These are phyloP conservation scores for Ophraella communa DNA, from an alignment of 2,888 invertebrate genomes.

Conservation along the genomic window DNA sequence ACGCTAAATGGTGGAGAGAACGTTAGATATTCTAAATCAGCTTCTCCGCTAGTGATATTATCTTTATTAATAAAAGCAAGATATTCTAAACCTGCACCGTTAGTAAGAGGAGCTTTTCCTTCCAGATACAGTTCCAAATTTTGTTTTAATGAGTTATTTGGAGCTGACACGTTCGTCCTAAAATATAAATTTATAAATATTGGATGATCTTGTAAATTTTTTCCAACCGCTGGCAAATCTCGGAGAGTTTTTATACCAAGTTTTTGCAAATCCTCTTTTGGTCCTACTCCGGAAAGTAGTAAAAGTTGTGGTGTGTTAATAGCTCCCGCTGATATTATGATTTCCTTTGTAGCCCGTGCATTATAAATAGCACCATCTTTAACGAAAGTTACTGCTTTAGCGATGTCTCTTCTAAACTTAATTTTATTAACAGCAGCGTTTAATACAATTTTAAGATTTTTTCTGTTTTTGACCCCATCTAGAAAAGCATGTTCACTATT, in stretches of 20 bases:
- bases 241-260: conserved; percentile 68
- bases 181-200: conserved; percentile 11
- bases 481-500: conserved; percentile 21
- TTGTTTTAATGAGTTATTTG: conserved; percentile 5
- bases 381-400: conserved; percentile 23
- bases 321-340: conserved; percentile 80
- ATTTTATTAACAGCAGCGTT: conserved; percentile 55
- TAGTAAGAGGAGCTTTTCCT: conserved; percentile 15
- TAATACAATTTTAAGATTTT: conserved; percentile 61
- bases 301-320: conserved; percentile 86
- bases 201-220: conserved; percentile 79
- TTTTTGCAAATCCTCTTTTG: conserved; percentile 66
- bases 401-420: conserved; percentile 3
- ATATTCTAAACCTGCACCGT: conserved; percentile 9
- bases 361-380: conserved; percentile 46
- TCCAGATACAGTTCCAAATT: conserved; percentile 8
- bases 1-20: conserved; percentile 61
- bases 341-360: conserved; percentile 72
- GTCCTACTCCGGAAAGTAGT: conserved; percentile 85
- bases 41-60: conserved; percentile 31
- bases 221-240: conserved; percentile 74
- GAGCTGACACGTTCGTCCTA: conserved; percentile 7
- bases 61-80: conserved; percentile 20
- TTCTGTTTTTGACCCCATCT: conserved; percentile 18
- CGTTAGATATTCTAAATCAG: conserved; percentile 42